These are phyloP conservation scores for Streptopelia turtur DNA, from an alignment of 2,797 vertebrate species.

Conservation along the genomic window DNA sequence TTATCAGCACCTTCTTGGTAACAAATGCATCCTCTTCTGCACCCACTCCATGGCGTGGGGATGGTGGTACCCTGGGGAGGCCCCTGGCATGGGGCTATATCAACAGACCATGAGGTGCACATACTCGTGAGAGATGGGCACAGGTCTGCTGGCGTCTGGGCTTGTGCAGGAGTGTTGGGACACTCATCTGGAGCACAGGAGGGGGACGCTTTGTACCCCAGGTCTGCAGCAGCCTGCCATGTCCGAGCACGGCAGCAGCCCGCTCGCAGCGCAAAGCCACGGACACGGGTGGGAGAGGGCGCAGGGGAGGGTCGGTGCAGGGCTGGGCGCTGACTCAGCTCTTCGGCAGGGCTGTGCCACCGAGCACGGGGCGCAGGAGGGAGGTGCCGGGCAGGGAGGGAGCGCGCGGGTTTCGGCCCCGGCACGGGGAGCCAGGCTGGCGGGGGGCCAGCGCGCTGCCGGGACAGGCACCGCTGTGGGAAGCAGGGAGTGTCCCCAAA, in stretches of 20 bases:
- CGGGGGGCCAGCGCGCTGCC: background rate
- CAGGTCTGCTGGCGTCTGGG: background rate
- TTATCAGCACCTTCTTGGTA: background rate
- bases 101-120: accelerated
- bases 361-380: background rate
- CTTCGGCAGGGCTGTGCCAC: background rate
- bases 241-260: background rate
- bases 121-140: background rate
- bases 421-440: background rate
- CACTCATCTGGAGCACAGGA: accelerated
- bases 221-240: background rate
- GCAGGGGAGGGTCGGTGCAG: background rate
- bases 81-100: background rate
- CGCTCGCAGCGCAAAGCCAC: accelerated
- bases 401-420: background rate
- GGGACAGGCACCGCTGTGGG: slow-evolving; percentile 32
- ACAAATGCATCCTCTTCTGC: background rate
- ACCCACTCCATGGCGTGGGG: background rate
- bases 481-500: slow-evolving; percentile 32
- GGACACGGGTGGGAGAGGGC: background rate
- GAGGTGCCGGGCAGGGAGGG: background rate
- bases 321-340: slow-evolving; percentile 4
- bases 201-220: background rate
- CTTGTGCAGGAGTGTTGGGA: background rate
- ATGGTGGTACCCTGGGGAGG: background rate